Evolutionary conservation across 2,888 invertebrate species (phyloP).

Genomic region (Chydorus sphaericus): DNA sequence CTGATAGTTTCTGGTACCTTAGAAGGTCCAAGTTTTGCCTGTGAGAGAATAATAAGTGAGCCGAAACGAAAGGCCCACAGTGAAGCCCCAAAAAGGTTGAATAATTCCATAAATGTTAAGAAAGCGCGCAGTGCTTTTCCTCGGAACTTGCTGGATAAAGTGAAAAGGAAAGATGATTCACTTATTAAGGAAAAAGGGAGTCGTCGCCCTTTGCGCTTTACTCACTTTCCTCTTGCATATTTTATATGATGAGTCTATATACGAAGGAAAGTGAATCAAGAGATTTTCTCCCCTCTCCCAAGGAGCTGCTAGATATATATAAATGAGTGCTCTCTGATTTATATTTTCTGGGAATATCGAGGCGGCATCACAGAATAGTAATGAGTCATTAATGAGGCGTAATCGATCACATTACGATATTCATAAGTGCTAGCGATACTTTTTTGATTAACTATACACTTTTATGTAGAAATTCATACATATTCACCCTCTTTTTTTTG

Average conservation of each 20-base stretch:
- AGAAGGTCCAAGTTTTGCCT: no score
- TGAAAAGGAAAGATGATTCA: not conserved
- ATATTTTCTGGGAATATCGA: not conserved
- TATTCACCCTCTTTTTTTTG: no score
- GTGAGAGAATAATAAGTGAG: not conserved
- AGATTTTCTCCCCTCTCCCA: not conserved
- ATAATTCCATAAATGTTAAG: not conserved
- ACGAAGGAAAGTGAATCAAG: not conserved
- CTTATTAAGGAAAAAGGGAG: not conserved
- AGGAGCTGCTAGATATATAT: no score
- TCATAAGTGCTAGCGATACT: no score
- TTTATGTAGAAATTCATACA: no score
- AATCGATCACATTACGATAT: no score
- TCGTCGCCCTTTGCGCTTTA: no score
- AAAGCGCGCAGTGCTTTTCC: not conserved
- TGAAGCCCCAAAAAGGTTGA: no score
- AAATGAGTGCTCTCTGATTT: not conserved
- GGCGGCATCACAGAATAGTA: slow-evolving; percentile 1
- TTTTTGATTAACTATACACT: no score
- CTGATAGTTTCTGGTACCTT: no score
- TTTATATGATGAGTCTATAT: not conserved
- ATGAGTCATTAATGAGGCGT: slow-evolving; percentile 2
- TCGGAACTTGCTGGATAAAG: no score
- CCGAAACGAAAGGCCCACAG: not conserved
- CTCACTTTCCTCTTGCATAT: not conserved